Evolutionary conservation across 2,888 invertebrate species (phyloP), one percentile per base, ranked within the genome.

Genomic region (Megaustenia siamemsis): DNA sequence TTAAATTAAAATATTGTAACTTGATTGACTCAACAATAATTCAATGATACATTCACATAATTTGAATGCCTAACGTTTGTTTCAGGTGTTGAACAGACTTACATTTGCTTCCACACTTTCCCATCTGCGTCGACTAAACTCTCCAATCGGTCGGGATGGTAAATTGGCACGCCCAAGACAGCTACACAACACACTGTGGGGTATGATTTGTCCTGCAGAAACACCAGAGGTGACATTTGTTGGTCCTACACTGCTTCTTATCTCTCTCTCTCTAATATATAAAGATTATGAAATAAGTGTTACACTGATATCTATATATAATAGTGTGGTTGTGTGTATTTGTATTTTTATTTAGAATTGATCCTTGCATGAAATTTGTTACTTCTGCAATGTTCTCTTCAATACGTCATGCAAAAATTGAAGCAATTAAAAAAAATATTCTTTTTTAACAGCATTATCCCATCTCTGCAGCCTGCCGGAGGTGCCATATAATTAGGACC

Each of bases 171-270:
- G 99, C 93, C 99, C 99, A 68, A 97, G 99, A 91, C 99, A 99
- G 94, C 95, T 99, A 89, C 99, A 99, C 94, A 99, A 99, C 93
- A 99, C 99, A 0, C 95, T 99, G 82, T 99, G 99, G 99, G 99
- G 99, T 73, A 99, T 99, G 99, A 97, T 99, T 90, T 99, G 99
- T 93, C 99, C 99, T 82, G 99, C 99, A 56, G 99, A 99, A 95
- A 99, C 99, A 0, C 99, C 99, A 0, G 99, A 99, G 95, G 99
- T 98, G 86, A 80, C 12, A 8, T 18, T 53, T 53, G n/a, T 49
- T 45, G 32, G 12, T 10, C 40, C 18, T 28, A n/a, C n/a, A n/a
- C n/a, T n/a, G n/a, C n/a, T n/a, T n/a, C 53, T 15, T 53, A 53
- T 15, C 10, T 53, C 53, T 53, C 21, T 21, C 10, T 68, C 35